phyloP scores from a whole-genome alignment of 2,888 invertebrate species.

The Idaea straminata region DNA sequence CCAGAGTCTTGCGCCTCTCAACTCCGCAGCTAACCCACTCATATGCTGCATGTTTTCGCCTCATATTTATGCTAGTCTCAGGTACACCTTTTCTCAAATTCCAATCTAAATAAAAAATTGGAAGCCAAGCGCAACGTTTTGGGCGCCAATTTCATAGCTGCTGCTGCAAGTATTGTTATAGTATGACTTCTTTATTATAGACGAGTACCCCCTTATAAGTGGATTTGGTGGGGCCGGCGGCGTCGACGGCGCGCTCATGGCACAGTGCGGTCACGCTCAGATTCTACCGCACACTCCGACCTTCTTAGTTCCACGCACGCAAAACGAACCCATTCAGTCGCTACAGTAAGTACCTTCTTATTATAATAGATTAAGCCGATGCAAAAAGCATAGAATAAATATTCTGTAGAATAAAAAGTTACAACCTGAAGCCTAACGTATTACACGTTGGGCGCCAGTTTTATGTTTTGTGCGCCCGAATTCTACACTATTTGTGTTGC shows the following conservation, averaged over 20 bases:
- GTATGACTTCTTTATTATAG: slow-evolving; percentile 46
- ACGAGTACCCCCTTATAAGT: slow-evolving; percentile 84
- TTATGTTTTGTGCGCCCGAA: not conserved
- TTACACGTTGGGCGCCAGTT: slow-evolving; percentile 4
- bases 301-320: slow-evolving; percentile 76
- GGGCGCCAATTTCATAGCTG: not conserved
- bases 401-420: not conserved
- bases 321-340: slow-evolving; percentile 65
- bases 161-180: not conserved
- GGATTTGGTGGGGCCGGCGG: slow-evolving; percentile 77
- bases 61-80: slow-evolving; percentile 90
- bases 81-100: slow-evolving; percentile 70
- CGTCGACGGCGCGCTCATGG: slow-evolving; percentile 56
- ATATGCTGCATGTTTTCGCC: slow-evolving; percentile 97
- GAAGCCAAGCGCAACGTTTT: no score
- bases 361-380: not conserved
- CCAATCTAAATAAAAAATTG: no score
- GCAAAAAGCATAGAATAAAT: not conserved
- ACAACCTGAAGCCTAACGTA: not conserved
- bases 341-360: slow-evolving; percentile 45
- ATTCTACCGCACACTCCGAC: slow-evolving; percentile 76
- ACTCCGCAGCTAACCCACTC: slow-evolving; percentile 96
- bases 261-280: slow-evolving; percentile 68
- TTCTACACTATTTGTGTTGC: no score
- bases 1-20: slow-evolving; percentile 94